A percentile compares a stretch with the other conserved stretches of the same genome.
These are phyloP conservation scores for Champsocephalus esox DNA, from an alignment of 2,797 vertebrate species.

Conservation along the genomic window DNA sequence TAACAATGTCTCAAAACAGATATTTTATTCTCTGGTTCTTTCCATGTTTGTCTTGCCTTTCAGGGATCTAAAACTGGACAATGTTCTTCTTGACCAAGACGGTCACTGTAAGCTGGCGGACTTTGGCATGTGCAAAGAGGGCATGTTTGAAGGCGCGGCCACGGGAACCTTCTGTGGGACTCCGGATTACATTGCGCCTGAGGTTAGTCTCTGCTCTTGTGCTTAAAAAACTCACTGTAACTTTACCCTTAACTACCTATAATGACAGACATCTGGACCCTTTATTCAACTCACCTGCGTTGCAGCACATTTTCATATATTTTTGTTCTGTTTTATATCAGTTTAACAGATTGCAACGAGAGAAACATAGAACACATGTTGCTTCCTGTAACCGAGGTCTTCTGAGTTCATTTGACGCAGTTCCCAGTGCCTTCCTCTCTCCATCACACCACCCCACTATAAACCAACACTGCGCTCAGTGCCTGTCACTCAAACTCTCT, in stretches of 20 bases:
- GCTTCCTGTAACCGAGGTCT: conserved; percentile 26
- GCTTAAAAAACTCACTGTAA: neutral
- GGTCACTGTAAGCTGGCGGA: conserved; percentile 99
- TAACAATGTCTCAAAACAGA: conserved; percentile 1
- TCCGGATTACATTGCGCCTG: conserved; percentile 97
- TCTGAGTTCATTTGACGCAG: conserved; percentile 41
- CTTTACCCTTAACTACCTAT: neutral
- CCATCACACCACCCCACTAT: conserved; percentile 59
- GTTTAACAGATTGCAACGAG: neutral
- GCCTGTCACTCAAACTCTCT: conserved; percentile 34
- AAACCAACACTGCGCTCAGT: conserved; percentile 53
- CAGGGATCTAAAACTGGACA: conserved; percentile 98
- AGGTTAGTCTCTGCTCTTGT: conserved; percentile 83
- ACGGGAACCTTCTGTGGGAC: conserved; percentile 98
- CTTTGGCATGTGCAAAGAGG: conserved; percentile 99
- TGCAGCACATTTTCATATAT: neutral
- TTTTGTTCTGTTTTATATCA: neutral
- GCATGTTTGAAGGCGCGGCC: conserved; percentile 89
- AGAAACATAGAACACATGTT: conserved; percentile 9
- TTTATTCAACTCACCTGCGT: conserved; percentile 7
- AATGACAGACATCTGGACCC: neutral
- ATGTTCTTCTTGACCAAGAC: conserved; percentile 94
- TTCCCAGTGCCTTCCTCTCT: conserved; percentile 28
- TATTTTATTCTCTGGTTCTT: neutral
- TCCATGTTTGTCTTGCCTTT: conserved; percentile 21